Evolutionary conservation across 2,113 vertebrate species (phyloP).

Genomic region (Oryzias javanicus): DNA sequence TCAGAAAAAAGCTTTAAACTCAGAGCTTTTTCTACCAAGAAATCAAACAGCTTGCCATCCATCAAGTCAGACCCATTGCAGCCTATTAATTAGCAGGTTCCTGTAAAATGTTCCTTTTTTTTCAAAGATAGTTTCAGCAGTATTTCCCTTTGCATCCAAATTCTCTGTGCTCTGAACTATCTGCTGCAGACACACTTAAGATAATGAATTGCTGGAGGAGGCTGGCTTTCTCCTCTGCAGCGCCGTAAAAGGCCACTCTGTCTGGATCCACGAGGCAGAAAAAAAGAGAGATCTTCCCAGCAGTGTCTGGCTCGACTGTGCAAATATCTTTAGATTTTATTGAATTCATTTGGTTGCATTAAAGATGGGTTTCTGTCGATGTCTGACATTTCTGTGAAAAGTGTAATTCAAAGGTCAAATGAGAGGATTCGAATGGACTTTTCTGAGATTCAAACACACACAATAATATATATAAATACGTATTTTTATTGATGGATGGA

Average conservation of each 20-base stretch:
- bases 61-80: constrained; percentile 32
- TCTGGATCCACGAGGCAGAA: constrained; percentile 47
- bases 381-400: constrained; percentile 2
- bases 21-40: background rate
- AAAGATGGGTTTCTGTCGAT: constrained; percentile 10
- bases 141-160: constrained; percentile 47
- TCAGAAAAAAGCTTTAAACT: no score
- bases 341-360: constrained; percentile 17
- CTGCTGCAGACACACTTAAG: constrained; percentile 69
- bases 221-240: constrained; percentile 56
- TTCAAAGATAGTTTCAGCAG: constrained; percentile 59
- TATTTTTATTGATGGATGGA: background rate
- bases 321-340: constrained; percentile 23
- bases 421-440: constrained; percentile 17
- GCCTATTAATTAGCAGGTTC: constrained; percentile 51
- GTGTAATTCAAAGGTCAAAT: constrained; percentile 4
- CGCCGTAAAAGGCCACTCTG: constrained; percentile 59
- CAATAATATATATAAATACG: background rate
- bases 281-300: constrained; percentile 27
- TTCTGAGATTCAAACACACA: background rate
- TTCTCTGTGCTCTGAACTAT: constrained; percentile 30
- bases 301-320: constrained; percentile 25
- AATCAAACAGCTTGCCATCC: constrained; percentile 2
- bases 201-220: constrained; percentile 71
- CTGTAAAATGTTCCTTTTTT: constrained; percentile 30